Evolutionary conservation across 2,797 vertebrate genomes (phyloP), one percentile per base, ranked within the genome.

Genomic region (Cheirogaleus major): DNA sequence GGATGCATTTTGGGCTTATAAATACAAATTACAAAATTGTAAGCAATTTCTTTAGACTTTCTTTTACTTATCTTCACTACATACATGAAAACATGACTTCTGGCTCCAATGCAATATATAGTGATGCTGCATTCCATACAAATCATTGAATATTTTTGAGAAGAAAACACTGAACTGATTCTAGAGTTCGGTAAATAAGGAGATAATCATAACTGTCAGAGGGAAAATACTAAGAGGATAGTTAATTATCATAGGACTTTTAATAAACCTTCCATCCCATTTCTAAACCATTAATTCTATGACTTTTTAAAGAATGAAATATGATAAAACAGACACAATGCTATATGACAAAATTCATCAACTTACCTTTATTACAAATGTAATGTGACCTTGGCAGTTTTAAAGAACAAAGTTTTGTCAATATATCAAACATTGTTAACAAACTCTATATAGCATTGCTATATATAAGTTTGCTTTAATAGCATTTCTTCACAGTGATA

Each of bases 401-500:
- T 99, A 98, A 99, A 98, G 98, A 99, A 99, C 99, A 99, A 99
- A 99, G 98, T 99, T 99, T 98, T 99, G 97, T 98, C 98, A 98
- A 99, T 98, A 98, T 99, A 99, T 98, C 98, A 99, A 99, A 99
- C 98, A 98, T 99, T 98, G 98, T 98, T 99, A 99, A 99, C 98
- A 99, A 99, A 99, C 98, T 98, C 95, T 96, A 95, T 97, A 99
- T 98, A 98, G 98, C 99, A 98, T 99, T 99, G 99, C 99, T 98
- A 98, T 97, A 98, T 98, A 98, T 98, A 99, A 99, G 99, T 98
- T 99, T 99, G 99, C 99, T 99, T 99, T 98, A 98, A 99, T 98
- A 99, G 99, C 98, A 99, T 99, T 99, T 99, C 99, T 99, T 99
- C 99, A 99, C 99, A 99, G 99, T 99, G 99, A 99, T 99, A 98